Base-by-base conservation (phyloP, 2,113 vertebrate species). In the Myiozetetes cayanensis region DNA sequence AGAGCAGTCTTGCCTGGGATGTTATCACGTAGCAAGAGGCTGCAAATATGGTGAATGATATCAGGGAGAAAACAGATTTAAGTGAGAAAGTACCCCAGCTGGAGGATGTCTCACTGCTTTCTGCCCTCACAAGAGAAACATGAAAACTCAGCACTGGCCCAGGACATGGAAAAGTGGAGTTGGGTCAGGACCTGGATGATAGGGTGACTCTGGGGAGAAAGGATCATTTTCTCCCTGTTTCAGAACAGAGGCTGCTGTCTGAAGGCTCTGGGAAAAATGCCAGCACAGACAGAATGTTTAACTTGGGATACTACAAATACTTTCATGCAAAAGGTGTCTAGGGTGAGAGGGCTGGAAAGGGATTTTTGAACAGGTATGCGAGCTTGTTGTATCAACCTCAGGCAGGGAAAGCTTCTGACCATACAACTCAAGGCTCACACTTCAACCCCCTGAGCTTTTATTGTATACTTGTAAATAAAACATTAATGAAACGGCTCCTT, bases 401-500 rank as follows among this genome's bases (percentile, higher is more conserved):
- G 46, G n/a, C 46, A 90, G 24, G n/a, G 28, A 86, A 88, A 50
- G 21, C 41, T 71, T 65, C 73, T 77, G 91, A 77, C 30, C 39
- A 55, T 21, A 89, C 28, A 85, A 43, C 19, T 78, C 44, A 50
- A 88, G 33, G 43, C 27, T 95, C 1, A 4, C 19, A 62, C 41
- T 66, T 70, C 43, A 87, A 44, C 85, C 78, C 43, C 82, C 46
- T 33, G 53, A 87, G 82, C 46, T 72, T 91, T 73, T 74, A 39
- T 6, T 90, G 43, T 30, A 58, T 6, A 9, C 67, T 70, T 83
- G 33, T 87, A 95, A 96, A 95, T 74, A 87, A 96, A 91, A 95
- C 46, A 83, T 83, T 83, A 91, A 94, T 44, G 56, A 83, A 89
- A 76, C 25, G 46, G 55, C 30, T 85, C 33, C 43, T 91, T 91